phyloP scores from a whole-genome alignment of 2,888 invertebrate species.

The Aphidius colemani region DNA sequence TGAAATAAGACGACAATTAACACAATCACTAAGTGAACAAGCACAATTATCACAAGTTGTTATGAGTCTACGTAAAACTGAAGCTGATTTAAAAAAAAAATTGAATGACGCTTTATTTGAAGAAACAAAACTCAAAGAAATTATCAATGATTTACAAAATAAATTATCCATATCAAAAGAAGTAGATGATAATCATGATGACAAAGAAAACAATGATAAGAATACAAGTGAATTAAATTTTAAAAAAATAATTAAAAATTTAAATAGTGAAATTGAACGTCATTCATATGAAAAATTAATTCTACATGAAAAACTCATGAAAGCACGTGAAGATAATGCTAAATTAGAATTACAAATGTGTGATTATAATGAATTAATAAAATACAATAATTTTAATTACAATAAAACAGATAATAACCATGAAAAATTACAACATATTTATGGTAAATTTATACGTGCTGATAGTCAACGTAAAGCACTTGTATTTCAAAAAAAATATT shows the following conservation, averaged over 20 bases:
- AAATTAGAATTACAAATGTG: slow-evolving; percentile 39
- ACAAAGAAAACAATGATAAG: too few relatives aligned
- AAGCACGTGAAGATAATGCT: slow-evolving; percentile 46
- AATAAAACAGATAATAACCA: slow-evolving; percentile 14
- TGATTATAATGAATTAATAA: slow-evolving; percentile 37
- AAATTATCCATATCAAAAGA: slow-evolving; percentile 34
- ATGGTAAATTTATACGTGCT: slow-evolving; percentile 74
- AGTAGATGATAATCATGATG: slow-evolving; percentile 40
- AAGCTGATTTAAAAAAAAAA: slow-evolving; percentile 67
- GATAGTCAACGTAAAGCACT: slow-evolving; percentile 88
- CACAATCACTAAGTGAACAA: slow-evolving; percentile 42
- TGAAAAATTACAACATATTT: slow-evolving; percentile 64
- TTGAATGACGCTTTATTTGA: slow-evolving; percentile 50
- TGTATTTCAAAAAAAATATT: slow-evolving; percentile 88
- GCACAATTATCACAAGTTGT: slow-evolving; percentile 56
- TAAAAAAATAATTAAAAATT: slow-evolving; percentile 47
- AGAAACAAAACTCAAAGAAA: slow-evolving; percentile 54
- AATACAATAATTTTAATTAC: slow-evolving; percentile 45
- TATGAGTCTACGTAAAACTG: slow-evolving; percentile 68
- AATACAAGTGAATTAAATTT: slow-evolving; percentile 38
- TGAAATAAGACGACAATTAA: slow-evolving; percentile 42
- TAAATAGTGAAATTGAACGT: slow-evolving; percentile 42
- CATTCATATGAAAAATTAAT: slow-evolving; percentile 42
- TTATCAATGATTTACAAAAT: slow-evolving; percentile 42
- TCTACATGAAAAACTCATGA: slow-evolving; percentile 46